phyloP scores from a whole-genome alignment of 2,113 vertebrate species.

The Pelodiscus sinensis region DNA sequence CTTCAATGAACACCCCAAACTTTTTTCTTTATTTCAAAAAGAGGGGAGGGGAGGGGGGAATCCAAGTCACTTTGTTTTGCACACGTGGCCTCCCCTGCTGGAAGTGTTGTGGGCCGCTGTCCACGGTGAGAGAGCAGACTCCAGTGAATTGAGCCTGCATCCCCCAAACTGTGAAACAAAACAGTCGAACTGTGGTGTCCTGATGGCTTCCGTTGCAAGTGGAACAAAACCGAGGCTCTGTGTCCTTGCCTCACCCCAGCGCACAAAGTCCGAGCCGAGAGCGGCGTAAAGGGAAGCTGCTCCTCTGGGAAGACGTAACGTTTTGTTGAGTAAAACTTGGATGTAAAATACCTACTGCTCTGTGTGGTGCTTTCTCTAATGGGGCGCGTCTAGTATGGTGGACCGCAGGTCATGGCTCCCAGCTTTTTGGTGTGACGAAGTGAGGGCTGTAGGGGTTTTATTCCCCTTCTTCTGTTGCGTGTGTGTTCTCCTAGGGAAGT shows the following conservation, averaged over 20 bases:
- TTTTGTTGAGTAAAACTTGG: conserved; percentile 51
- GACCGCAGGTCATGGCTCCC: not conserved
- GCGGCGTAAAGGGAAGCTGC: accelerated
- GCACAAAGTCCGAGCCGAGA: accelerated
- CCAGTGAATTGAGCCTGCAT: not conserved
- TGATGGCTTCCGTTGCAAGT: too few species aligned
- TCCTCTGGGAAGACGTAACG: not conserved
- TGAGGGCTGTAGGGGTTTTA: too few species aligned
- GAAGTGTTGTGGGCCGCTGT: not conserved
- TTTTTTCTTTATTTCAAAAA: not conserved
- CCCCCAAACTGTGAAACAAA: not conserved
- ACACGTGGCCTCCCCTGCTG: conserved; percentile 24
- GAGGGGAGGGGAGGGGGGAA: not conserved
- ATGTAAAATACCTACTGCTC: not conserved
- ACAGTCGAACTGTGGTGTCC: not conserved
- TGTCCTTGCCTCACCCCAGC: not conserved
- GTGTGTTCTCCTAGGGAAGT: too few species aligned
- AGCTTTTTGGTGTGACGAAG: not conserved
- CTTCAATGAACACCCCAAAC: not conserved
- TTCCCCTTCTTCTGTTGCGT: too few species aligned
- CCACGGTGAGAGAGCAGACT: not conserved
- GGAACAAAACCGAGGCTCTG: not conserved
- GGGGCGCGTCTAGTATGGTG: accelerated
- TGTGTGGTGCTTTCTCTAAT: not conserved
- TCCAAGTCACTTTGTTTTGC: conserved; percentile 2